phyloP scores from a whole-genome alignment of 2,888 invertebrate species.

The Steinernema carpocapsae region DNA sequence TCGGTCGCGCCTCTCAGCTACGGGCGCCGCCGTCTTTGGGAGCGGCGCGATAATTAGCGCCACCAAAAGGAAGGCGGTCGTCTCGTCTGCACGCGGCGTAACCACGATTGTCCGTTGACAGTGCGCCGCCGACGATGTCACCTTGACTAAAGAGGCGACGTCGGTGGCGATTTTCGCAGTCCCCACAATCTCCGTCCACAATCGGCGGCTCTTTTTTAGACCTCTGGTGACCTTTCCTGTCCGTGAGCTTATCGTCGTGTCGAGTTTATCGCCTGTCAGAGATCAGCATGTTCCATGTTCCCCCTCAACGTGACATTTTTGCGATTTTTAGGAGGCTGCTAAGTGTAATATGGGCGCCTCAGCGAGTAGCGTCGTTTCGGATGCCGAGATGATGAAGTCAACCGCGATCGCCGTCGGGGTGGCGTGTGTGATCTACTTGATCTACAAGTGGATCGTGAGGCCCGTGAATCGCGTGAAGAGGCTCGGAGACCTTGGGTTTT shows the following conservation, averaged over 20 bases:
- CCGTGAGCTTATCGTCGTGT: neutral
- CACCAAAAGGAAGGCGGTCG: neutral
- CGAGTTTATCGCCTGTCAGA: neutral
- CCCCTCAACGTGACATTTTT: neutral
- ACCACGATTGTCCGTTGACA: too few species aligned
- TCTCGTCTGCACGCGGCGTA: neutral
- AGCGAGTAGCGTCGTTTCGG: neutral
- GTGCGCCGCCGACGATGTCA: neutral
- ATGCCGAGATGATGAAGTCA: too few species aligned
- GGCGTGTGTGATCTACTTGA: neutral
- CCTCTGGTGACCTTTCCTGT: neutral
- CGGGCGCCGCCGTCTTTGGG: neutral
- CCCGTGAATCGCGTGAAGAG: slow-evolving; percentile 4
- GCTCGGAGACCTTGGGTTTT: slow-evolving; percentile 7
- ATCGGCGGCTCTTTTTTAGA: neutral
- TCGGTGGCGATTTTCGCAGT: neutral
- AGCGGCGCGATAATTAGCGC: slow-evolving; percentile 24
- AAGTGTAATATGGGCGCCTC: slow-evolving; percentile 2
- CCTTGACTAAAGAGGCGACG: neutral
- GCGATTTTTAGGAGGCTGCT: neutral
- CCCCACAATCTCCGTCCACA: neutral
- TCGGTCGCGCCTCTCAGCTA: neutral
- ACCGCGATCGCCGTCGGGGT: neutral
- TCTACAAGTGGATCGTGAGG: slow-evolving; percentile 23
- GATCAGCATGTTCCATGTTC: neutral